Conservation (phyloP, 2,113 vertebrate genomes). For the Heterotis niloticus region DNA sequence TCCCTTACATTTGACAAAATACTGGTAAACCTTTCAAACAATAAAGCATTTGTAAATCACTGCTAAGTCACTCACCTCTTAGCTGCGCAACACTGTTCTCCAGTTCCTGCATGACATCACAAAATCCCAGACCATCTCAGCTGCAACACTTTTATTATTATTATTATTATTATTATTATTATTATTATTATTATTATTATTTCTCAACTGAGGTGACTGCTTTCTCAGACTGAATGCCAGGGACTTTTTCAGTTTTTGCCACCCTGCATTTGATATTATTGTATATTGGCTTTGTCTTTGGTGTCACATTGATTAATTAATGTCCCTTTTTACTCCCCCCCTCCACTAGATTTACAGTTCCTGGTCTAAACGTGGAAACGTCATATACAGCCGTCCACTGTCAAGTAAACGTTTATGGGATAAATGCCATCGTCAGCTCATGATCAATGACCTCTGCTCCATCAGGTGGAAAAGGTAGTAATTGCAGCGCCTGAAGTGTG, state of each 20-base stretch:
- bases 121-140: background rate
- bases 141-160: no score
- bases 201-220: background rate
- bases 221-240: background rate
- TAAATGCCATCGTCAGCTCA: constrained; percentile 25
- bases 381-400: constrained; percentile 60
- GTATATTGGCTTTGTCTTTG: background rate
- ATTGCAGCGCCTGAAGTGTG: constrained; percentile 25
- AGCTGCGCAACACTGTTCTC: constrained; percentile 16
- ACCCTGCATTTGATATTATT: background rate
- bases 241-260: background rate
- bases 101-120: constrained; percentile 25
- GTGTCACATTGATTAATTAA: background rate
- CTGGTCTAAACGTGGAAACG: constrained; percentile 47
- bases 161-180: no score
- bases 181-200: no score
- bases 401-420: constrained; percentile 31
- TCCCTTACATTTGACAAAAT: background rate
- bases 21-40: constrained; percentile 24
- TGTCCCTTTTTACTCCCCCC: constrained; percentile 16
- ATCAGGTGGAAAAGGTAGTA: constrained; percentile 27
- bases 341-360: constrained; percentile 36
- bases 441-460: constrained; percentile 41
- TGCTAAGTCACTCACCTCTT: constrained; percentile 34
- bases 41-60: constrained; percentile 25